Base-by-base conservation (phyloP, 2,113 vertebrate genomes). In the Pyrgilauda ruficollis region DNA sequence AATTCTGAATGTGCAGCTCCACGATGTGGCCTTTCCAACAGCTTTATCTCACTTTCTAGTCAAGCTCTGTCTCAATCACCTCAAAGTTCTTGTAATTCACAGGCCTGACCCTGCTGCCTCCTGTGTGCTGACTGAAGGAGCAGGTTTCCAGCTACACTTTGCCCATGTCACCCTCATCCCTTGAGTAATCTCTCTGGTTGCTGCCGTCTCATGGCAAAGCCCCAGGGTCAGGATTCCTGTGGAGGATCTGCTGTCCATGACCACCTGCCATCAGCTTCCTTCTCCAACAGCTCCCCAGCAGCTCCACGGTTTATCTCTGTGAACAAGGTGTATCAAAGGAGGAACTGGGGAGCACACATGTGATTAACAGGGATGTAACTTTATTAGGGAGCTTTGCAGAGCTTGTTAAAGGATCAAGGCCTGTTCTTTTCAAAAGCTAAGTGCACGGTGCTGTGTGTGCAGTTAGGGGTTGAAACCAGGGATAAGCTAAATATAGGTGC, bases 401-500 rank as follows among this genome's bases (percentile, higher is more conserved):
- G 59, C 82, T 91, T 83, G 49, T 91, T 79, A 94, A 88, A 84
- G 88, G 88, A 93, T 93, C 92, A 87, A 84, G 94, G 52, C n/a
- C 63, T 90, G 58, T 27, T 93, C 93, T 92, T 94, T 91, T 76
- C 72, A 94, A 77, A 95, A 96, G 83, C 67, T 27, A 84, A 79
- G 63, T 83, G 69, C 10, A 6, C 53, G 73, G 58, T 86, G 76
- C 94, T 96, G 67, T 90, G 84, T 93, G 90, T 92, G 94, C 76
- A 85, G 70, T 82, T 68, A 47, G 69, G 82, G 73, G 84, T 95
- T 92, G 95, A 96, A 94, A 93, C 43, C 77, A 77, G 49, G 84
- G 73, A 96, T 94, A 85, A 94, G 89, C 93, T 97, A 97, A 95
- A 96, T 96, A 97, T 93, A 97, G 94, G 69, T 64, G 92, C 91